These are phyloP conservation scores for Tapirus indicus DNA, from an alignment of 2,797 vertebrate species.

Conservation along the genomic window DNA sequence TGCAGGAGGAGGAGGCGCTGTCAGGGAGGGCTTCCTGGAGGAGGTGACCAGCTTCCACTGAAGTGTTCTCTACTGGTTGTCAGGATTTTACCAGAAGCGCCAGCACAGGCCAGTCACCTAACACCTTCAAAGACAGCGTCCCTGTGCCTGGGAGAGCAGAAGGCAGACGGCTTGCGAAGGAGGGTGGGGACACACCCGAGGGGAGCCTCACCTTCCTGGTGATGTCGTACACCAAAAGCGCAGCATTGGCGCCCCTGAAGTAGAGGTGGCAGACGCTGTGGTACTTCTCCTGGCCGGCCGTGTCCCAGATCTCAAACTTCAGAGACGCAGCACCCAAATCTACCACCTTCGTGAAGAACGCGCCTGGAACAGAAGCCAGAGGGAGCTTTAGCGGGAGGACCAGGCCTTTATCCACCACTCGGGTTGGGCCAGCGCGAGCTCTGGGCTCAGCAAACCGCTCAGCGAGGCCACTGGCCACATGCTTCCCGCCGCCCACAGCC, in stretches of 20 bases:
- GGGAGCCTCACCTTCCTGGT: constrained; percentile 86
- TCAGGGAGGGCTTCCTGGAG: neutral
- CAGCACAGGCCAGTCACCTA: rapidly evolving
- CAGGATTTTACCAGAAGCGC: rapidly evolving
- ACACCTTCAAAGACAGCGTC: rapidly evolving
- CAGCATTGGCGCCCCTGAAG: constrained; percentile 89
- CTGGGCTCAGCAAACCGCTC: neutral
- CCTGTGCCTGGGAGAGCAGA: rapidly evolving
- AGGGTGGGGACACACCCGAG: rapidly evolving
- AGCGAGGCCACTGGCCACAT: rapidly evolving
- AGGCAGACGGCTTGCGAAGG: neutral
- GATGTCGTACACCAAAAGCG: constrained; percentile 91
- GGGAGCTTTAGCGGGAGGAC: rapidly evolving
- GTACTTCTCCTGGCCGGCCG: constrained; percentile 93
- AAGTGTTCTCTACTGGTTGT: rapidly evolving
- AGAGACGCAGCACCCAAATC: constrained; percentile 75
- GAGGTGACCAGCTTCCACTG: neutral
- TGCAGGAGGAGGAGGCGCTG: neutral
- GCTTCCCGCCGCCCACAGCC: neutral
- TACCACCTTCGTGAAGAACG: constrained; percentile 89
- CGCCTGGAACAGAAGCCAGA: constrained; percentile 83
- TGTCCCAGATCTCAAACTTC: constrained; percentile 93
- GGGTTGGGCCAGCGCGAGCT: rapidly evolving
- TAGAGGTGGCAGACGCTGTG: constrained; percentile 92
- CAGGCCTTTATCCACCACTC: rapidly evolving